These are phyloP conservation scores for Plodia interpunctella DNA, from an alignment of 1,140 invertebrate species.

Conservation along the genomic window DNA sequence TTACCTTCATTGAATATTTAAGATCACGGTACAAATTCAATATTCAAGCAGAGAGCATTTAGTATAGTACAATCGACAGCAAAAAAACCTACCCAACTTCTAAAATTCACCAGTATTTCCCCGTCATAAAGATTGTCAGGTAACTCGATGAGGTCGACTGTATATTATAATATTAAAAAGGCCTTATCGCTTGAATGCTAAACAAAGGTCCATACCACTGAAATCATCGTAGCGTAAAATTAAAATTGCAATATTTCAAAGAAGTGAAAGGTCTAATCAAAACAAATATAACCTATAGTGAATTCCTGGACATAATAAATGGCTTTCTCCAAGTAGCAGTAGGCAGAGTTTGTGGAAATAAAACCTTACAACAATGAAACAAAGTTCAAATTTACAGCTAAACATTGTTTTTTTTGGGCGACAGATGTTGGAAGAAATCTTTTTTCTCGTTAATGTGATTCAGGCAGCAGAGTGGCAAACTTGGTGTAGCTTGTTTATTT, in stretches of 20 bases:
- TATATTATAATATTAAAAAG: slow-evolving; percentile 1
- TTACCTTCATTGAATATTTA: not conserved
- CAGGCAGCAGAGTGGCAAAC: not conserved
- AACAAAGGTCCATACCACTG: not conserved
- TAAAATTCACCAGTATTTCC: too few relatives aligned
- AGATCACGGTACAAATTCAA: not conserved
- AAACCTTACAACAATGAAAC: not conserved
- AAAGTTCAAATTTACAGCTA: not conserved
- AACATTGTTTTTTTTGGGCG: not conserved
- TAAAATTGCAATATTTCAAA: not conserved
- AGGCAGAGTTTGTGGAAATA: not conserved
- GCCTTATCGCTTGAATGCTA: not conserved
- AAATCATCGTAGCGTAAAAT: not conserved
- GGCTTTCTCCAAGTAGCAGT: not conserved
- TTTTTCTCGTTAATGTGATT: not conserved
- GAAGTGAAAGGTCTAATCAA: not conserved
- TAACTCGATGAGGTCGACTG: too few relatives aligned
- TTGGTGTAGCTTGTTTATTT: slow-evolving; percentile 4
- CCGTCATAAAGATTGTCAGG: too few relatives aligned
- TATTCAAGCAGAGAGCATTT: not conserved
- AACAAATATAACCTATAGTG: not conserved
- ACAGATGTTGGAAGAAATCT: not conserved
- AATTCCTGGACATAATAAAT: slow-evolving; percentile 2
- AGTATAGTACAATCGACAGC: too few relatives aligned
- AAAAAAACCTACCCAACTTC: too few relatives aligned